phyloP scores from a whole-genome alignment of 2,797 vertebrate species.

The Characodon lateralis region DNA sequence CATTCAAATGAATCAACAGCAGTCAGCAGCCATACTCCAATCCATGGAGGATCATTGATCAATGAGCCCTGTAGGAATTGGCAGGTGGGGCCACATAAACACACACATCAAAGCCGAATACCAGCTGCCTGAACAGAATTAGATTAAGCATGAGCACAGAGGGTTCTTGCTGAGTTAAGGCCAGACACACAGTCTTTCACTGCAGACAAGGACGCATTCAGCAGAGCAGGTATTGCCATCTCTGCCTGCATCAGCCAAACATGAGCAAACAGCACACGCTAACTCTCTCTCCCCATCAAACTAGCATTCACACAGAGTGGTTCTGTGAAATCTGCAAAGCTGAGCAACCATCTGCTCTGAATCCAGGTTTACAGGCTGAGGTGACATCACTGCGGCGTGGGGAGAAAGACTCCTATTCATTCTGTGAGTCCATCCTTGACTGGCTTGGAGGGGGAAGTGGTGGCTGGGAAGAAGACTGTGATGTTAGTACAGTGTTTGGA shows the following conservation, averaged over 20 bases:
- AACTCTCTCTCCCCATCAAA: constrained; percentile 3
- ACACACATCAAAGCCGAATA: constrained; percentile 23
- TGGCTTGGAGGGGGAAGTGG: constrained; percentile 43
- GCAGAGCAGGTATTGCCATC: constrained; percentile 51
- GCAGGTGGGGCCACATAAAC: constrained; percentile 21
- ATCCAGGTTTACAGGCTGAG: constrained; percentile 24
- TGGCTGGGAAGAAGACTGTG: constrained; percentile 11
- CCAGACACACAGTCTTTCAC: constrained; percentile 57
- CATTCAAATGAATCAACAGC: constrained; percentile 18
- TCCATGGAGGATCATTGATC: constrained; percentile 25
- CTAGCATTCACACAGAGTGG: constrained; percentile 19
- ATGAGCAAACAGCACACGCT: constrained; percentile 18
- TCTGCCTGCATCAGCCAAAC: constrained; percentile 49
- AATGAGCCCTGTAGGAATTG: constrained; percentile 21
- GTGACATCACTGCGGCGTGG: constrained; percentile 53
- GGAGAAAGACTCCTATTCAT: constrained; percentile 67
- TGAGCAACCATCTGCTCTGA: constrained; percentile 53
- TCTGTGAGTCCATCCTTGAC: constrained; percentile 39
- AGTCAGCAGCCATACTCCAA: constrained; percentile 37
- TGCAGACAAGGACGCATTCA: constrained; percentile 65
- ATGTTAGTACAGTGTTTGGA: constrained; percentile 19
- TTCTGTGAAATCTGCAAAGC: constrained; percentile 30
- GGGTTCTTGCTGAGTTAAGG: constrained; percentile 46
- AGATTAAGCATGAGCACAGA: constrained; percentile 33
- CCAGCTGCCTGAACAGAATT: constrained; percentile 15